Base-by-base conservation (phyloP, 2,113 vertebrate species). In the Dunckerocampus dactyliophorus region DNA sequence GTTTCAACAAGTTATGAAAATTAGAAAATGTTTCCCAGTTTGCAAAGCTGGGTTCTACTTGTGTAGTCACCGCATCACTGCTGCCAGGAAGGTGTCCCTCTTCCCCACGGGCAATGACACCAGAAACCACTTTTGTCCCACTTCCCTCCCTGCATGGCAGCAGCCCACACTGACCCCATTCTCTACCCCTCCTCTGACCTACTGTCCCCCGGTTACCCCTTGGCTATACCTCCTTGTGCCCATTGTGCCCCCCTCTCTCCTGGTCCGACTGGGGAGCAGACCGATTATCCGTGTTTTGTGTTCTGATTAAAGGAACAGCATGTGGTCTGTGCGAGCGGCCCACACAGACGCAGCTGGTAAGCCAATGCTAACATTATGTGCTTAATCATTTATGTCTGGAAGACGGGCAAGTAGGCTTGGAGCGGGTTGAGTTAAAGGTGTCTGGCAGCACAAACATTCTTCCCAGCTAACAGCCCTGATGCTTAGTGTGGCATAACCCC, bases 301-400 rank as follows among this genome's bases (percentile, higher is more conserved):
- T 76, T 79, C 85, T 85, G 82, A 87, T 89, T 89, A 89, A 88
- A 84, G 77, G 64, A 88, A 76, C 87, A 87, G 87, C 84, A 85
- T 88, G 88, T 75, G 87, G 87, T 85, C 77, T 72, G 77, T 76
- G 82, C 60, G 81, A 77, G 76, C 65, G 69, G 77, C 71, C 79
- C 60, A 56, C 75, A 74, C 76, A 72, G 83, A 85, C 52, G 77
- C 81, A 17, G 76, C 84, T 66, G 74, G 80, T 74, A 79, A 84
- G 81, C 79, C 81, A 80, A 82, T 69, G 82, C 86, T 87, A 86
- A 85, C 85, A 83, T 81, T 65, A 84, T 74, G 67, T 71, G 76
- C 80, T 87, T 87, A 87, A 88, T 90, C 85, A 87, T 90, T 89
- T 87, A 88, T 87, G 88, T 88, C 85, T 87, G 82, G 64, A 80